Evolutionary conservation across 2,113 vertebrate species (phyloP), one percentile per base, ranked within the genome.

Genomic region (Oncorhynchus mykiss): DNA sequence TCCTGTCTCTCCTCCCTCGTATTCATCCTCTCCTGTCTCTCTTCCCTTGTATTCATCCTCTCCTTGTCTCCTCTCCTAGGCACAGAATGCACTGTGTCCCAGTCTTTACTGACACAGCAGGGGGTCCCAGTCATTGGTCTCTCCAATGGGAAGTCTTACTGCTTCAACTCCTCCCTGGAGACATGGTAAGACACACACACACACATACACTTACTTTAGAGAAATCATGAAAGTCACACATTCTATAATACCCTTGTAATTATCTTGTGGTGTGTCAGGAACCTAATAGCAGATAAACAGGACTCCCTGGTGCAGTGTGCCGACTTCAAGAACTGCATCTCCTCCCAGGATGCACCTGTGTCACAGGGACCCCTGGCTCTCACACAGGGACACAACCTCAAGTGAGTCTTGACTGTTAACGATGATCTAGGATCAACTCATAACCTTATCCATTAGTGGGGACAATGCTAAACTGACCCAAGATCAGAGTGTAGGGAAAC

Each of bases 121-220:
- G 98, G 97, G 1, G 95, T 99, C 64, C 96, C 97, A 0, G 92
- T 99, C 60, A 93, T 99, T 79, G 94, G 94, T 59, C 92, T 99
- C 86, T 98, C 98, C 0, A 97, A 96, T 54, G 98, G 98, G 72
- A 99, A 97, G 90, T 96, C 96, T 0, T 99, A 96, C 89, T 98
- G 96, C 88, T 99, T 97, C 91, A 98, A 94, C 88, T 90, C 95
- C 1, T 93, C 95, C 2, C 93, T 99, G 72, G 96, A 96, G 87
- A 93, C 95, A 0, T 97, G 96, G 96, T 97, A 90, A 94, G 94
- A 69, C 49, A 12, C 7, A 25, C 24, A 25, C 24, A 65, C 5
- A 5, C 59, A 65, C n/a, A 65, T 1, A 18, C 59, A 34, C 6
- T 6, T 34, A 45, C 8, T 11, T 9, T 11, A 45, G 8, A 45